Conservation (phyloP, 2,888 invertebrate species). For the Leptinotarsa haldemani region DNA sequence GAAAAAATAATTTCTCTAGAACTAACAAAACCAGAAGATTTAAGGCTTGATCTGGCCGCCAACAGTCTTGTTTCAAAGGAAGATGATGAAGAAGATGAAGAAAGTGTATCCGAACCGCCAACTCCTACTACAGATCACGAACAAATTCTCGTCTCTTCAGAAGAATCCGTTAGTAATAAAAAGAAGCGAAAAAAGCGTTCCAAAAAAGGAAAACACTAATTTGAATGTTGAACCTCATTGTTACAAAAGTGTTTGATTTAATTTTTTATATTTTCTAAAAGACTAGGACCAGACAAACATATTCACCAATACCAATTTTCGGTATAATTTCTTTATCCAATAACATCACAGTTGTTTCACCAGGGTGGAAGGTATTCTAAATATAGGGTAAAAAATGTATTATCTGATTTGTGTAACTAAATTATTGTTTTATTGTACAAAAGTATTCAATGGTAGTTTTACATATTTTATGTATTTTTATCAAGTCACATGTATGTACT, state of each 20-base stretch:
- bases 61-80: constrained; percentile 38
- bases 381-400: constrained; percentile 44
- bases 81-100: constrained; percentile 68
- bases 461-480: constrained; percentile 58
- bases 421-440: constrained; percentile 63
- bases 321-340: constrained; percentile 31
- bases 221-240: constrained; percentile 25
- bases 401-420: constrained; percentile 55
- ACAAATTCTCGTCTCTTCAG: constrained; percentile 66
- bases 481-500: constrained; percentile 48
- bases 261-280: constrained; percentile 22
- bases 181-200: constrained; percentile 69
- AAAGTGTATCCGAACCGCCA: constrained; percentile 65
- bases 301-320: constrained; percentile 12
- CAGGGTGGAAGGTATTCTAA: constrained; percentile 59
- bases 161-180: constrained; percentile 60
- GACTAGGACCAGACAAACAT: constrained; percentile 11
- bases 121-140: constrained; percentile 70
- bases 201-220: constrained; percentile 69
- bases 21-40: constrained; percentile 70
- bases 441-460: constrained; percentile 59
- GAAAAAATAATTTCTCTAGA: constrained; percentile 93
- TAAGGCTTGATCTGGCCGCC: constrained; percentile 52
- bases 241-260: constrained; percentile 19
- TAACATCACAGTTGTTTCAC: constrained; percentile 53